Base-by-base conservation (phyloP, 2,113 vertebrate genomes). In the Heterocephalus glaber region DNA sequence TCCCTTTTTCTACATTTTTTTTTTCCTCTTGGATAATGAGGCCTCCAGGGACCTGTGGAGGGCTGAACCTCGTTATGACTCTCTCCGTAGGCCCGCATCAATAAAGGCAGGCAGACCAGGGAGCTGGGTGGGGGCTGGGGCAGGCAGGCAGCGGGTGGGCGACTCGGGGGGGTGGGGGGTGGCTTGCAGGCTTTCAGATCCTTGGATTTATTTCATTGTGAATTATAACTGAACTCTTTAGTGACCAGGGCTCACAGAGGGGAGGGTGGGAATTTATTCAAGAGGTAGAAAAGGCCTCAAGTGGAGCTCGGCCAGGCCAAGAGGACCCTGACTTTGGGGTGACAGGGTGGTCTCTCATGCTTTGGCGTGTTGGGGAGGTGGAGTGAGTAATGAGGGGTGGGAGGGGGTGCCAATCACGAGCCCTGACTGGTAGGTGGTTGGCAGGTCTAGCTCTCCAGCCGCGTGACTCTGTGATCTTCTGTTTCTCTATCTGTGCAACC, bases 21-120 rank as follows among this genome's bases (percentile, higher is more conserved):
- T 97, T 98, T 98, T 98, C 97, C 97, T 98, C 97, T 98, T 98
- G 98, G 97, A 98, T 99, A 99, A 99, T 98, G 98, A 99, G 98
- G 98, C 98, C 98, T 98, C 98, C 92, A 93, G 98, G 98, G 98
- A 98, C 98, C 58, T 8, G 91, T 94, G 88, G 93, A 98, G 98
- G 98, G 96, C 98, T 98, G 98, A 98, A 98, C 98, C 97, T 98
- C 82, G 61, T 98, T 98, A 98, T 61, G 97, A 97, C 96, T 97
- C 98, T 98, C 98, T 97, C 94, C 41, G 95, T 60, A 91, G 90
- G 93, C 96, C 86, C 10, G 95, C 98, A 98, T 98, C 98, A 98
- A 98, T 98, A 98, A 98, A 97, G 68, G 95, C 95, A 58, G 85
- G 97, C 92, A 96, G 97, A 80, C 86, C 82, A 72, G 97, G 97